These are phyloP conservation scores for Tetrapedia diversipes DNA, from an alignment of 2,888 invertebrate genomes.

Conservation along the genomic window DNA sequence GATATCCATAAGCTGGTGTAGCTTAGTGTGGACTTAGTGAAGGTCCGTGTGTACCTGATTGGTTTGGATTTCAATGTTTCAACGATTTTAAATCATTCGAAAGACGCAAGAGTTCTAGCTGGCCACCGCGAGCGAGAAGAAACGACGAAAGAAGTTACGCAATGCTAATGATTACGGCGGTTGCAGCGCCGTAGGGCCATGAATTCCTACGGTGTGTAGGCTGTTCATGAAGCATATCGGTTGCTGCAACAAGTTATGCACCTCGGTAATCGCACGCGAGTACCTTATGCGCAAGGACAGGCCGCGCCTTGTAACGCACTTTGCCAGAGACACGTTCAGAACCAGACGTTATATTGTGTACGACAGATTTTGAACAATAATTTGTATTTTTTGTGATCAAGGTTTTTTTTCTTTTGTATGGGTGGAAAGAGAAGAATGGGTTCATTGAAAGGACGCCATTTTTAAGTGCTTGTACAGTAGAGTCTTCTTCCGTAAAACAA, in stretches of 20 bases:
- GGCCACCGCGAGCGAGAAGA: slow-evolving; percentile 22
- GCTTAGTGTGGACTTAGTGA: no score
- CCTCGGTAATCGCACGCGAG: slow-evolving; percentile 61
- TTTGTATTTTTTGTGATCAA: no score
- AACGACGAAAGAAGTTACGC: slow-evolving; percentile 32
- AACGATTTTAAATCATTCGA: background rate
- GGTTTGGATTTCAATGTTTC: background rate
- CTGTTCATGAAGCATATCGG: slow-evolving; percentile 46
- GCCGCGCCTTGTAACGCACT: slow-evolving; percentile 61
- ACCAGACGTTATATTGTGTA: no score
- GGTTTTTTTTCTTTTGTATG: no score
- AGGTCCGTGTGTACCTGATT: no score
- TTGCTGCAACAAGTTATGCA: slow-evolving; percentile 63
- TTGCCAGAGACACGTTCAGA: background rate
- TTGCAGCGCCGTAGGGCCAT: slow-evolving; percentile 37
- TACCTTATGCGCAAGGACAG: slow-evolving; percentile 66
- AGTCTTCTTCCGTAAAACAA: no score
- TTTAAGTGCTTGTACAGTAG: no score
- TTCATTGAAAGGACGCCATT: no score
- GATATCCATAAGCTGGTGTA: no score
- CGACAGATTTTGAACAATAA: no score
- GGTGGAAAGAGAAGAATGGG: no score
- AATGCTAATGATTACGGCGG: slow-evolving; percentile 43
- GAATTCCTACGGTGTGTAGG: slow-evolving; percentile 43
- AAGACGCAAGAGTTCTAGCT: slow-evolving; percentile 39